Evolutionary conservation across 2,888 invertebrate species (phyloP).

Genomic region (Phasia obesa): DNA sequence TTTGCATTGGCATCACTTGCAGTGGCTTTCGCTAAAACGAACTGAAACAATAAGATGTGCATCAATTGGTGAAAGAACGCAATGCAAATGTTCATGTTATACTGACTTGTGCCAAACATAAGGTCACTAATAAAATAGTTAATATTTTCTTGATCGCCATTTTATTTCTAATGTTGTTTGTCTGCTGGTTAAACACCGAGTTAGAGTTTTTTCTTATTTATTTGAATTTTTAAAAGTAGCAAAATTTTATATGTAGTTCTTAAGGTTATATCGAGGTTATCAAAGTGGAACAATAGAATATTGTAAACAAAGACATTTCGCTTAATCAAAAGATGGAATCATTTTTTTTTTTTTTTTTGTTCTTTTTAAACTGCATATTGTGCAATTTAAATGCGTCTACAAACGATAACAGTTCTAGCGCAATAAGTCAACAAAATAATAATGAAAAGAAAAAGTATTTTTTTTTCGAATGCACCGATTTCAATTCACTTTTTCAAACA

Average conservation of each 20-base stretch:
- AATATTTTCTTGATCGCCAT: background rate
- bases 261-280: background rate
- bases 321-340: background rate
- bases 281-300: background rate
- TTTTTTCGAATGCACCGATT: too few species aligned
- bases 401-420: background rate
- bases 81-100: background rate
- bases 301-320: background rate
- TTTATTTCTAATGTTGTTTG: background rate
- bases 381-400: background rate
- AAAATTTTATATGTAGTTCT: background rate
- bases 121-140: background rate
- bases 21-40: background rate
- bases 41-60: background rate
- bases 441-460: too few species aligned
- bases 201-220: background rate
- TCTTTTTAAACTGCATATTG: background rate
- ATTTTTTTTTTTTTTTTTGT: background rate
- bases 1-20: background rate
- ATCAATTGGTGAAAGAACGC: background rate
- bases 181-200: background rate
- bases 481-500: too few species aligned
- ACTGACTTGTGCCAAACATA: background rate
- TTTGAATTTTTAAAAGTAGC: background rate
- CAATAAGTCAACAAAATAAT: too few species aligned